phyloP scores from a whole-genome alignment of 1,140 invertebrate species.

The Notospermus geniculatus region DNA sequence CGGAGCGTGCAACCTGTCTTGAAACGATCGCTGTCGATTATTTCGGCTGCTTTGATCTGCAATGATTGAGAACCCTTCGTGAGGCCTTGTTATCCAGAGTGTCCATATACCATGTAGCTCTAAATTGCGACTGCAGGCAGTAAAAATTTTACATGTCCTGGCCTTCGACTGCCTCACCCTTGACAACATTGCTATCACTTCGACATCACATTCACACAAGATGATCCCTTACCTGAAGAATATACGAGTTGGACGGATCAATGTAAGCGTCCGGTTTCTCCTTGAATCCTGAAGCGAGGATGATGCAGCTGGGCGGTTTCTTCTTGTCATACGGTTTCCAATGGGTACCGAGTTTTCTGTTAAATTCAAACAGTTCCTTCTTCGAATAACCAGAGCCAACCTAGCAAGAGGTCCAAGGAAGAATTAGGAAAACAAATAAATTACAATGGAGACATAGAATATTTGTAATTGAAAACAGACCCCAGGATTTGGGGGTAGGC shows the following conservation, averaged over 20 bases:
- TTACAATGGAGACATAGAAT: too few relatives aligned
- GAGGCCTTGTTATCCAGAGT: too few relatives aligned
- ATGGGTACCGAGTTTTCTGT: slow-evolving; percentile 62
- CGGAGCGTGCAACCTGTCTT: slow-evolving; percentile 74
- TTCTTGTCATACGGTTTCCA: slow-evolving; percentile 62
- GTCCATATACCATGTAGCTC: too few relatives aligned
- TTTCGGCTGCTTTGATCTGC: slow-evolving; percentile 71
- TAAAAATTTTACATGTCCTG: too few relatives aligned
- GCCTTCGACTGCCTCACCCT: too few relatives aligned
- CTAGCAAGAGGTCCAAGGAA: slow-evolving; percentile 25
- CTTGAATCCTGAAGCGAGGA: slow-evolving; percentile 62
- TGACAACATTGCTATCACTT: slow-evolving; percentile 10
- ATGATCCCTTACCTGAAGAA: slow-evolving; percentile 69
- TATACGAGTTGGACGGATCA: slow-evolving; percentile 73
- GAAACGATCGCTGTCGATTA: slow-evolving; percentile 68
- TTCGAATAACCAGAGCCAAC: slow-evolving; percentile 54
- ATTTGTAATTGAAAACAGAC: too few relatives aligned
- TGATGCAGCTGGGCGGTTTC: slow-evolving; percentile 56
- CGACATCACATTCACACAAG: too few relatives aligned
- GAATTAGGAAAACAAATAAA: too few relatives aligned
- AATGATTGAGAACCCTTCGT: slow-evolving; percentile 3
- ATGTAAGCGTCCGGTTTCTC: slow-evolving; percentile 83
- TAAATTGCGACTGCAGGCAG: background rate
- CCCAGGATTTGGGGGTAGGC: too few relatives aligned
- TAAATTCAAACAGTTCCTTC: slow-evolving; percentile 62